These are phyloP conservation scores for Calcarius lapponicus DNA, from an alignment of 2,797 vertebrate genomes.

Conservation along the genomic window DNA sequence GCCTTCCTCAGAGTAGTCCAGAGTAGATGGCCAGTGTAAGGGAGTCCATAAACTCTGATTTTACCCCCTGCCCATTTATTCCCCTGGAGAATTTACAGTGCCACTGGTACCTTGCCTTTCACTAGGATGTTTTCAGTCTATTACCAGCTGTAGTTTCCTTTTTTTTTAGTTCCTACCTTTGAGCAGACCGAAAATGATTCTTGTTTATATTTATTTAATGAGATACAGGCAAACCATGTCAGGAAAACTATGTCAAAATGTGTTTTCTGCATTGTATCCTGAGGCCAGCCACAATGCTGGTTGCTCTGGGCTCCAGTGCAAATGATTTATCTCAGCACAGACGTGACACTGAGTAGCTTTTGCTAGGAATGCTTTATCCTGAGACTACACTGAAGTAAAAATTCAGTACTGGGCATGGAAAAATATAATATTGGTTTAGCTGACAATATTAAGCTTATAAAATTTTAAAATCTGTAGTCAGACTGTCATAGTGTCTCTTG, in stretches of 20 bases:
- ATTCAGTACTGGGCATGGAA: background rate
- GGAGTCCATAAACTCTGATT: background rate
- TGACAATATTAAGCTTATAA: background rate
- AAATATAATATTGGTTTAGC: background rate
- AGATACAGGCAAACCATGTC: background rate
- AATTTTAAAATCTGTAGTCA: background rate
- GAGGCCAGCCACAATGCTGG: background rate
- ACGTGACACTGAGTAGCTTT: background rate
- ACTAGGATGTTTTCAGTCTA: background rate
- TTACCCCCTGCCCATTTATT: background rate
- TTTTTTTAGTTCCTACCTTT: background rate
- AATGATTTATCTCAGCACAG: background rate
- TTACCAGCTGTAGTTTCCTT: background rate
- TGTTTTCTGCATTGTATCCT: background rate
- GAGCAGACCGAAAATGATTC: background rate
- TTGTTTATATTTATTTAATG: constrained; percentile 12
- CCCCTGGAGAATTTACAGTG: background rate
- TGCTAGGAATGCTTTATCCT: background rate
- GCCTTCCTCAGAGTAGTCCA: background rate
- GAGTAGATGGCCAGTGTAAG: background rate
- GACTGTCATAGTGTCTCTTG: background rate
- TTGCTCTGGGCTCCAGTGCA: background rate
- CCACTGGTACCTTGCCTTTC: background rate
- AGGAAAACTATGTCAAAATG: background rate
- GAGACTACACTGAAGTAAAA: background rate